Evolutionary conservation across 2,113 vertebrate species (phyloP), one percentile per base, ranked within the genome.

Genomic region (Acanthochromis polyacanthus): DNA sequence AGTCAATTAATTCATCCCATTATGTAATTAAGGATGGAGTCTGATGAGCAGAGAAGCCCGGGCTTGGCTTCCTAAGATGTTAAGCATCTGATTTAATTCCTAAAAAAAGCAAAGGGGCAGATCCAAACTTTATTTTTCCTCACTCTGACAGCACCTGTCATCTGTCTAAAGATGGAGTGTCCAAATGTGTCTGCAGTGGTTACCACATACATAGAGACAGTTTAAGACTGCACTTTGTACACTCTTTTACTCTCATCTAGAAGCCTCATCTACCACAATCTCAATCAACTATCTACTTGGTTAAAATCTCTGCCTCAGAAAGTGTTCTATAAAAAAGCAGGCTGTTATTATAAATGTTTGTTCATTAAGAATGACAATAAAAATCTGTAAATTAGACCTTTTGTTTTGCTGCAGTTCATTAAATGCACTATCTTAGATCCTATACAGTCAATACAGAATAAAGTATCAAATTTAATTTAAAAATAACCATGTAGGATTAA

Each of bases 1-100:
- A 91, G 70, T 81, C 87, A 77, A 90, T 93, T 91, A 82, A 90
- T 93, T 93, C 58, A 93, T 91, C 89, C 79, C 79, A 89, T 93
- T 90, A 90, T 89, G 81, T 91, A 88, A 93, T 92, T 93, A 91
- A 89, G 89, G 87, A 83, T 77, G 63, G 84, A 83, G 65, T 66
- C 74, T 65, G 82, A 81, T 74, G 75, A 81, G 73, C 80, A 58
- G 76, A 70, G 82, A 75, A 51, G 71, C 36, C 51, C 63, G 40
- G 66, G 22, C 79, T 60, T 40, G 75, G 57, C 66, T 73, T 67
- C 58, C 36, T 83, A 89, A 84, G 87, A 88, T 83, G 66, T 83
- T 86, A 89, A 85, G 77, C 82, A 84, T 80, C 75, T 72, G 78
- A 78, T 85, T 82, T 80, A 74, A 70, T 71, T 58, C 68, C 30